Percentiles rank a stretch among this genome's conserved stretches.
Evolutionary conservation across 2,797 vertebrate species (phyloP).

Genomic region (Enoplosus armatus): DNA sequence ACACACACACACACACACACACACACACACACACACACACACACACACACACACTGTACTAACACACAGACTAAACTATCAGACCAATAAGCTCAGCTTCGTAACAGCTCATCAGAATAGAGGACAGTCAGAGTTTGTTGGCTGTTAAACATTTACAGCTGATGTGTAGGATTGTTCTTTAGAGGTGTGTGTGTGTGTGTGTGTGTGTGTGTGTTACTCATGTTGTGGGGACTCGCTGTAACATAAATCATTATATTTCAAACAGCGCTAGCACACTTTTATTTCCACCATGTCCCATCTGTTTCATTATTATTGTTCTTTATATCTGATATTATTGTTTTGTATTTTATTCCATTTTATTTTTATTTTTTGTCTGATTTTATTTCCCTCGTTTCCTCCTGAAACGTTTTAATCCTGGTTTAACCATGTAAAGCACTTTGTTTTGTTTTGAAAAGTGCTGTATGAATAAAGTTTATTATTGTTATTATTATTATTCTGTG

Average conservation of each 20-base stretch:
- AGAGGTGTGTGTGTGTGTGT: constrained; percentile 5
- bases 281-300: too few relatives aligned
- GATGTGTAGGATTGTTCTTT: constrained; percentile 1
- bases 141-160: constrained; percentile 44
- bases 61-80: constrained; percentile 2
- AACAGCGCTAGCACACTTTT: too few relatives aligned
- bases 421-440: background rate
- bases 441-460: background rate
- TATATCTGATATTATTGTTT: too few relatives aligned
- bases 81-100: constrained; percentile 8
- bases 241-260: too few relatives aligned
- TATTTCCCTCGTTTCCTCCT: background rate
- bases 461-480: background rate
- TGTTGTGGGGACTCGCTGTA: too few relatives aligned
- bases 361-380: background rate
- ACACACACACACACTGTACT: constrained; percentile 19
- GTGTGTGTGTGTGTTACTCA: constrained; percentile 1
- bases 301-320: too few relatives aligned
- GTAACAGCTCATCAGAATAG: constrained; percentile 23
- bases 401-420: background rate
- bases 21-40: constrained; percentile 29
- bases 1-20: constrained; percentile 39
- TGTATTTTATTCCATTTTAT: background rate
- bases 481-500: background rate
- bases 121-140: constrained; percentile 4